Conservation (phyloP, 2,113 vertebrate species). For the Esox niger region DNA sequence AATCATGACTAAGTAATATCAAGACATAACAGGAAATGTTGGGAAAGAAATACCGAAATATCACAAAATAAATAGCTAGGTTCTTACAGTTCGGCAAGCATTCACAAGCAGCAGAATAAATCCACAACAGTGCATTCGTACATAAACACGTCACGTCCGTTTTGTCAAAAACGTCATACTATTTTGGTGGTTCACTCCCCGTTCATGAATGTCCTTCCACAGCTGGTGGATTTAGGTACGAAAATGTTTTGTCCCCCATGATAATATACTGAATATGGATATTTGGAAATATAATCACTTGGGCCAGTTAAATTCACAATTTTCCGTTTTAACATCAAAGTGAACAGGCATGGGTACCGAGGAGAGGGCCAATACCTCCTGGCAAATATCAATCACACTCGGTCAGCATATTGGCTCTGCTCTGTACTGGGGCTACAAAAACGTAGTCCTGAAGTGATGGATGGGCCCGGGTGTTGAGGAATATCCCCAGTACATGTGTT, state of each 20-base stretch:
- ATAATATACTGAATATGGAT: too few relatives aligned
- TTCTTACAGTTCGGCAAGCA: too few relatives aligned
- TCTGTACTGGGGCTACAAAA: background rate
- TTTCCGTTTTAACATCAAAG: too few relatives aligned
- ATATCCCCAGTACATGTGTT: background rate
- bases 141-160: background rate
- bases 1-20: too few relatives aligned
- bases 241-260: background rate
- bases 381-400: background rate
- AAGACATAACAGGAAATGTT: too few relatives aligned
- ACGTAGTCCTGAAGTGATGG: background rate
- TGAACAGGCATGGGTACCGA: background rate
- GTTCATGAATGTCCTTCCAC: background rate
- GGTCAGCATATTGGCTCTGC: background rate
- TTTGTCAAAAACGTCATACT: conserved; percentile 7
- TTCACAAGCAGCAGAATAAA: background rate
- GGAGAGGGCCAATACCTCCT: background rate
- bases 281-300: too few relatives aligned
- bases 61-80: too few relatives aligned
- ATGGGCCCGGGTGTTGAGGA: background rate
- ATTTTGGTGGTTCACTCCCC: background rate
- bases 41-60: too few relatives aligned
- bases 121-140: background rate
- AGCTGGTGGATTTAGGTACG: too few relatives aligned
- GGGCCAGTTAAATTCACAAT: too few relatives aligned